These are phyloP conservation scores for Hymenochirus boettgeri DNA, from an alignment of 2,113 vertebrate species.

Conservation along the genomic window DNA sequence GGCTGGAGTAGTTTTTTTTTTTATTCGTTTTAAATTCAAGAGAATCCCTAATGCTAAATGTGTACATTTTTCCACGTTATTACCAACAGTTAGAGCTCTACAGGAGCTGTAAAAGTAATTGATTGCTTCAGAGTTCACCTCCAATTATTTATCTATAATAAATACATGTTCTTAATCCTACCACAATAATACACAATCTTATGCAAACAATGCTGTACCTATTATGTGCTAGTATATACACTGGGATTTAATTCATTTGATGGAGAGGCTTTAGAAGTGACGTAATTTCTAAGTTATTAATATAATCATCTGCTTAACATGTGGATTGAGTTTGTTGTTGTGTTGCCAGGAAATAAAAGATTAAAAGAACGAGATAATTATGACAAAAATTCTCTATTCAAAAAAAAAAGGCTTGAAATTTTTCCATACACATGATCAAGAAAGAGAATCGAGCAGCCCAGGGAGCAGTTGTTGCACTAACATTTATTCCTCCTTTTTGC, in stretches of 20 bases:
- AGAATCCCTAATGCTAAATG: too few species aligned
- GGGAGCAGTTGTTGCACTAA: constrained; percentile 31
- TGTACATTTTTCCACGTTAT: too few species aligned
- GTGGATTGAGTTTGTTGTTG: constrained; percentile 34
- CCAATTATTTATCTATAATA: too few species aligned
- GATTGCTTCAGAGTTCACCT: too few species aligned
- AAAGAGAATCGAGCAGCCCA: constrained; percentile 9
- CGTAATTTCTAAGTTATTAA: constrained; percentile 27
- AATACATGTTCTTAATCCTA: too few species aligned
- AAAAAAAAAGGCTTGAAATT: constrained; percentile 14
- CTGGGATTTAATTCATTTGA: constrained; percentile 51
- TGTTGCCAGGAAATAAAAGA: constrained; percentile 19
- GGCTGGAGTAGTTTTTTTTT: too few species aligned
- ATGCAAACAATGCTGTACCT: too few species aligned
- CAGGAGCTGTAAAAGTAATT: too few species aligned
- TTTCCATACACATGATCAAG: constrained; percentile 30
- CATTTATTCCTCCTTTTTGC: constrained; percentile 13
- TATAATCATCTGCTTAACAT: constrained; percentile 23
- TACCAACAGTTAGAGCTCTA: too few species aligned
- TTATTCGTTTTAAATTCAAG: too few species aligned
- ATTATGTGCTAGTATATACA: too few species aligned
- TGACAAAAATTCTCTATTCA: constrained; percentile 21
- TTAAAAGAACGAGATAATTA: constrained; percentile 37
- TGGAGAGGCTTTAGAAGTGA: constrained; percentile 42
- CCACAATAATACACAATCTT: too few species aligned